Base-by-base conservation (phyloP, 1,140 invertebrate species). In the Sarcophaga peregrina region DNA sequence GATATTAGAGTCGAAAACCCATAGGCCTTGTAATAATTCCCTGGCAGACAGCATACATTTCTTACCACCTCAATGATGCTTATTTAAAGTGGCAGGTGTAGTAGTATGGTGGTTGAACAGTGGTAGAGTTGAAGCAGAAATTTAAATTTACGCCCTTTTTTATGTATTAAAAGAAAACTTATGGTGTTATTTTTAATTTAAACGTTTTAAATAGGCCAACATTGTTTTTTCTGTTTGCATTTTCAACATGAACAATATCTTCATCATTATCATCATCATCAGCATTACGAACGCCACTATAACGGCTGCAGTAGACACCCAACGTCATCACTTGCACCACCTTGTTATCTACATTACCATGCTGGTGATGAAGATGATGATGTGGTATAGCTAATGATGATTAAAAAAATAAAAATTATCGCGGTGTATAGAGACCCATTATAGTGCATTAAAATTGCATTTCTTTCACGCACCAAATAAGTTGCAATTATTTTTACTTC, bases 391-490 rank as follows among this genome's bases (percentile, higher is more conserved):
- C n/a, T 68, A 68, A 25, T 8, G 62, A 20, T 68, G n/a, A 20
- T 68, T 68, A 37, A 37, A 37, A 37, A 37, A n/a, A n/a, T n/a
- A n/a, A 37, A 37, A 37, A 37, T 37, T 58, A n/a, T 68, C 62
- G 62, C 20, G 62, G 62, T 25, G 17, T n/a, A 58, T 58, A 58
- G 54, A 68, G 62, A 68, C 62, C 62, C 62, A 68, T 68, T 68
- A 68, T 20, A 20, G 62, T 68, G 17, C 62, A 68, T 68, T 68
- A 68, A 68, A 68, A 68, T 68, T 68, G 62, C 62, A 68, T 68
- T 68, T 68, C 62, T 68, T 68, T 68, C 62, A 68, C 62, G 62
- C 62, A 68, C 62, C 62, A 68, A 68, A 68, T 68, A 68, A 68
- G 17, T 68, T 68, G 62, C 62, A 68, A 68, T 68, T 68, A 68